These are phyloP conservation scores for Montipora cactus DNA, from an alignment of 64 coral and sea anemone genomes.

Conservation along the genomic window DNA sequence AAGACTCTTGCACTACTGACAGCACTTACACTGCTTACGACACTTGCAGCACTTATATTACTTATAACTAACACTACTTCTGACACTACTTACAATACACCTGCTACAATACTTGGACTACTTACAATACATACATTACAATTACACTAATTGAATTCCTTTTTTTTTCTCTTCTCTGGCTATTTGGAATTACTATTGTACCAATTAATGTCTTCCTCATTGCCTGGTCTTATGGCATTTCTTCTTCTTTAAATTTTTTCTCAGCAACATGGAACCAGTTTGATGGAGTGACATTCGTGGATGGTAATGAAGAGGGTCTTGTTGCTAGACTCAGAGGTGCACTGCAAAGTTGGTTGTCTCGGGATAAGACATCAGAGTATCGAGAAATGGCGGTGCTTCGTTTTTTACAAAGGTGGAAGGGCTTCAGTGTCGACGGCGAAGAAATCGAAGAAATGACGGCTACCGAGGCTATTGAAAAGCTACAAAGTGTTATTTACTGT, in stretches of 20 bases:
- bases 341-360: neutral
- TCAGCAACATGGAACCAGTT: slow-evolving; percentile 51
- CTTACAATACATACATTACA: neutral
- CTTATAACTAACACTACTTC: no score
- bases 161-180: neutral
- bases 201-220: neutral
- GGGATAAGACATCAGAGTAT: neutral
- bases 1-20: no score
- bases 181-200: neutral
- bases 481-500: neutral
- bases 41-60: no score
- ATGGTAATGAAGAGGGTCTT: neutral
- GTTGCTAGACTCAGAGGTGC: neutral
- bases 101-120: neutral
- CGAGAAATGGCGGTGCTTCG: neutral
- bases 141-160: neutral
- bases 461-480: slow-evolving; percentile 33
- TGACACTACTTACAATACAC: no score
- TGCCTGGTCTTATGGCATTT: neutral
- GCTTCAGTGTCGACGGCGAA: slow-evolving; percentile 23
- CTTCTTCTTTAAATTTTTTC: neutral
- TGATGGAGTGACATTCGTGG: slow-evolving; percentile 61
- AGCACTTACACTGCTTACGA: no score
- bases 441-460: slow-evolving; percentile 37
- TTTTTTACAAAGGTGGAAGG: slow-evolving; percentile 70